Base-by-base conservation (phyloP, 2,888 invertebrate species). In the Halictus ligatus region DNA sequence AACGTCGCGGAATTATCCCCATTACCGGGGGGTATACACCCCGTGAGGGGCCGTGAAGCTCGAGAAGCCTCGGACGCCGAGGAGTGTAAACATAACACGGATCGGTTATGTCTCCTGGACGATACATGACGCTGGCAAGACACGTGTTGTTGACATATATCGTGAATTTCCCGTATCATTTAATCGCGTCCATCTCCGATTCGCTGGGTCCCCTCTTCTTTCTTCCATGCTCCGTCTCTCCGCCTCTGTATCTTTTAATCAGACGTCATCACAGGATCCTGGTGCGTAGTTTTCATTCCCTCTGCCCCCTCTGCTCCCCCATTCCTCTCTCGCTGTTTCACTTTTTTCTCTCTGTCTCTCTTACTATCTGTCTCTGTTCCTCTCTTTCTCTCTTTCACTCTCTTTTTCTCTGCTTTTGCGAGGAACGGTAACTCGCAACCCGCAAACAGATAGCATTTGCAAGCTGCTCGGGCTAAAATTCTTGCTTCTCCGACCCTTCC, bases 361-460 rank as follows among this genome's bases (percentile, higher is more conserved):
- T 35, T 35, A 35, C 35, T 35, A 1, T n/a, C 25, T 60, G 67
- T 75, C 74, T 58, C 25, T 25, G 25, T 21, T 21, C 8, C 67
- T 69, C 60, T 60, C 0, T 60, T 21, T n/a, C 60, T 60, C 25
- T 60, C 64, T 64, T 12, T 6, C 58, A 29, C 12, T 64, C 29
- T 29, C 64, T 64, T 15, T 67, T 18, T 67, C 15, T 67, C 29
- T 67, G 80, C 80, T 80, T 85, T 85, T 78, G 83, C 84, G 84
- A 73, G 60, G 76, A 82, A 85, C 82, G 78, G 35, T 79, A 78
- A 35, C 73, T 76, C 43, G 80, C 71, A 80, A 85, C 78, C 50
- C 64, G 69, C 58, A 76, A 71, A 78, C 50, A 69, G 60, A 73
- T 74, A 81, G 48, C 78, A 67, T 71, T 81, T 58, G 79, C 80